Evolutionary conservation across 2,113 vertebrate species (phyloP).

Genomic region (Acinonyx jubatus): DNA sequence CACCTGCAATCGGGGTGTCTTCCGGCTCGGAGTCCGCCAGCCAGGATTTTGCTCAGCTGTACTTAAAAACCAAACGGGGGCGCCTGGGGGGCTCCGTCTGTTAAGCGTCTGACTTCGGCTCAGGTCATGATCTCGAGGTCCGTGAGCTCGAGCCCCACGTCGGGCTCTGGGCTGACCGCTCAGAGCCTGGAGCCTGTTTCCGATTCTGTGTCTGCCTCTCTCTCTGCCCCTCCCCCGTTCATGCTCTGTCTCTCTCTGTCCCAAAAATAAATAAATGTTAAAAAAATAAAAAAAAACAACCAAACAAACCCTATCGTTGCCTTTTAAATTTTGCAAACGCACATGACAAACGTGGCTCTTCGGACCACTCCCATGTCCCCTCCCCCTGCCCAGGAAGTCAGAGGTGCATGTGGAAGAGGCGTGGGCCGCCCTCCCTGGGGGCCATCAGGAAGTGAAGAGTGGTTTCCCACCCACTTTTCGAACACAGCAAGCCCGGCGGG

Average conservation of each 20-base stretch:
- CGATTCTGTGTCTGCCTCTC: too few species aligned
- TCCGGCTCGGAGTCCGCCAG: background rate
- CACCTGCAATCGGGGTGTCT: background rate
- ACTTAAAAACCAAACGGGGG: too few species aligned
- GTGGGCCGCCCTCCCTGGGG: background rate
- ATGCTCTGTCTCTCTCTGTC: too few species aligned
- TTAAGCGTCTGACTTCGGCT: too few species aligned
- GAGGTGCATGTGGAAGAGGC: background rate
- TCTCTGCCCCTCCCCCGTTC: too few species aligned
- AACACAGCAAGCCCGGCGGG: background rate
- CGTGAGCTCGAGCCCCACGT: too few species aligned
- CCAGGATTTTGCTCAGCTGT: background rate
- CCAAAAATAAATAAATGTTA: too few species aligned
- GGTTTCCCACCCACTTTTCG: background rate
- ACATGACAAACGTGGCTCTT: too few species aligned
- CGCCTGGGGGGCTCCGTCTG: too few species aligned
- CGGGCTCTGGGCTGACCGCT: fast-evolving
- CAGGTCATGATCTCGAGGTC: too few species aligned
- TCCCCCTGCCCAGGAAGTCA: background rate
- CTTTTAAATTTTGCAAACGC: background rate
- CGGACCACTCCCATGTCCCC: fast-evolving
- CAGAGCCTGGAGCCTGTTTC: too few species aligned
- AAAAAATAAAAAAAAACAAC: too few species aligned
- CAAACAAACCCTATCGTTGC: background rate
- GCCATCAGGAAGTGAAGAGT: background rate